Conservation (phyloP, 1,140 invertebrate genomes). For the Orchesella cincta region DNA sequence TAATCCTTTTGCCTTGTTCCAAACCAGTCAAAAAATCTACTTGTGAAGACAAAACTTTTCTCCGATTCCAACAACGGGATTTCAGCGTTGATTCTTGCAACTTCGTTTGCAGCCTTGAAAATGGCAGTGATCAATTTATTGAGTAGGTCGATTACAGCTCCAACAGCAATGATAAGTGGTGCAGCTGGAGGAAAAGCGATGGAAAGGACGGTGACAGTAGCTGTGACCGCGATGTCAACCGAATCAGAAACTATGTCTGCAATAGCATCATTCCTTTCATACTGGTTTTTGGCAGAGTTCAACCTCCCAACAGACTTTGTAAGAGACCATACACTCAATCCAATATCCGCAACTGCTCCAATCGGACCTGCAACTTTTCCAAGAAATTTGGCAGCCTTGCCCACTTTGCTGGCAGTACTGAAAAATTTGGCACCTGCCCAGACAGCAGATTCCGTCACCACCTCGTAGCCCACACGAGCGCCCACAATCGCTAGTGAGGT, state of each 20-base stretch:
- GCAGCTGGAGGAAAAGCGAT: conserved; percentile 28
- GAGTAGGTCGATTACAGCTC: conserved; percentile 19
- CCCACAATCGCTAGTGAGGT: conserved; percentile 4
- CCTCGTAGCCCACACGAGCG: neutral
- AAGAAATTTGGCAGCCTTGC: neutral
- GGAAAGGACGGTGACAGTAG: neutral
- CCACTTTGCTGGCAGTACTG: neutral
- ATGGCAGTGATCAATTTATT: neutral
- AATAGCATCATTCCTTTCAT: conserved; percentile 37
- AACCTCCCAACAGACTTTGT: neutral
- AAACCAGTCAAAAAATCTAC: conserved; percentile 15
- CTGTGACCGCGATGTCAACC: conserved; percentile 30
- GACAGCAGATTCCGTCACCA: neutral
- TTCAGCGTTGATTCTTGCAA: conserved; percentile 24
- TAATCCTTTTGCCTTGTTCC: conserved; percentile 2
- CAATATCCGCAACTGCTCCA: conserved; percentile 28
- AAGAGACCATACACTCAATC: conserved; percentile 16
- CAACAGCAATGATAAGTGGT: conserved; percentile 12
- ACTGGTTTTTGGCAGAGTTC: neutral
- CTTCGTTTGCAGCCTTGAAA: conserved; percentile 23
- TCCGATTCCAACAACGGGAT: conserved; percentile 30
- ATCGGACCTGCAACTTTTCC: conserved; percentile 32
- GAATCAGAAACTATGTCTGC: conserved; percentile 26
- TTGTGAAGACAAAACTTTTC: neutral
- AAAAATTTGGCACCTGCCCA: neutral